These are phyloP conservation scores for Chlorodrepanis virens DNA, from an alignment of 2,113 vertebrate species.

Conservation along the genomic window DNA sequence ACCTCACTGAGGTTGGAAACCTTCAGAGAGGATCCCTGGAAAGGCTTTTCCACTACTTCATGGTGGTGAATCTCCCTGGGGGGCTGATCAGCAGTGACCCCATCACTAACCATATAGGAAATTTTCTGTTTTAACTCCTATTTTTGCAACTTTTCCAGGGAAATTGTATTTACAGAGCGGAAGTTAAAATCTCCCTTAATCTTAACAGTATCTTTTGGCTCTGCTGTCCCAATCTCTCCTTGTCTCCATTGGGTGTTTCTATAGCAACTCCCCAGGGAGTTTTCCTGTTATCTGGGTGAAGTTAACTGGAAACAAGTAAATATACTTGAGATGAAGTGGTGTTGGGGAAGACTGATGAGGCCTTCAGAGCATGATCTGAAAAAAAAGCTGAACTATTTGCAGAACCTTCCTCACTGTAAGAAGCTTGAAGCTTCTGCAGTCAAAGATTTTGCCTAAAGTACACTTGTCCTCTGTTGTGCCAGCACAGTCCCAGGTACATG, in stretches of 20 bases:
- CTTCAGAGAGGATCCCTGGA: not conserved
- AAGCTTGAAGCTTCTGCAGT: not conserved
- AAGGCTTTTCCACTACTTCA: not conserved
- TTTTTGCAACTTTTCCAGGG: not conserved
- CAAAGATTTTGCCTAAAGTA: not conserved
- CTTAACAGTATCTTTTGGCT: not conserved
- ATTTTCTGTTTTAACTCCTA: not conserved
- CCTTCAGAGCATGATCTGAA: not conserved
- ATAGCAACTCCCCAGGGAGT: conserved; percentile 11
- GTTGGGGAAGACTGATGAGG: not conserved
- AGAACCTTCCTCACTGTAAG: not conserved
- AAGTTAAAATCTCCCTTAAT: conserved; percentile 1
- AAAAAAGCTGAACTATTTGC: not conserved
- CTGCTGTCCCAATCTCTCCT: not conserved
- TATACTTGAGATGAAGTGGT: conserved; percentile 5
- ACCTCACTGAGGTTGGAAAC: not conserved
- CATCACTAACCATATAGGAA: not conserved
- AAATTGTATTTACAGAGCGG: not conserved
- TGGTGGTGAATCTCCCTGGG: not conserved
- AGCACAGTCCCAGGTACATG: not conserved
- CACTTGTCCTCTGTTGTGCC: not conserved
- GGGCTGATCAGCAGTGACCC: not conserved
- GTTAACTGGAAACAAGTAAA: conserved; percentile 52
- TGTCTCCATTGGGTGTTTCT: not conserved
- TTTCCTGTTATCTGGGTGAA: conserved; percentile 36